phyloP scores from a whole-genome alignment of 1,140 invertebrate species.

The Hyphantria cunea region DNA sequence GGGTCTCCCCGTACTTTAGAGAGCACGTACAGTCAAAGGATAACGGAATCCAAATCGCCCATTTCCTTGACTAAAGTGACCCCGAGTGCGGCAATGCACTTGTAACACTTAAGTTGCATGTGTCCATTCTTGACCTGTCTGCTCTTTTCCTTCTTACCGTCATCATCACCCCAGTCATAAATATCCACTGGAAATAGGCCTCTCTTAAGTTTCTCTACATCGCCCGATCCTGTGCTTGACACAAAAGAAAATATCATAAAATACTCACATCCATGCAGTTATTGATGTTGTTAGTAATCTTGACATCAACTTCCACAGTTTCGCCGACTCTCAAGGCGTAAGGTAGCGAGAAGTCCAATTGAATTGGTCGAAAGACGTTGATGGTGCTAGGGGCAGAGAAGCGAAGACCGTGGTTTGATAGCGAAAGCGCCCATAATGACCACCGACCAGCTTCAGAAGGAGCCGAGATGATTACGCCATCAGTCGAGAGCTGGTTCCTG shows the following conservation, averaged over 20 bases:
- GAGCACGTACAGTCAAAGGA: no score
- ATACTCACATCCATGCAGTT: constrained; percentile 86
- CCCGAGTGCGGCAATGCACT: no score
- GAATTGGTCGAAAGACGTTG: constrained; percentile 83
- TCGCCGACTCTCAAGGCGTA: constrained; percentile 83
- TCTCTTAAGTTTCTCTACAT: no score
- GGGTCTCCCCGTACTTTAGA: no score
- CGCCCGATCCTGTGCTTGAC: no score
- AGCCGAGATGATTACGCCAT: constrained; percentile 80
- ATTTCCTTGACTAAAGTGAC: no score
- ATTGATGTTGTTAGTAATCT: constrained; percentile 85
- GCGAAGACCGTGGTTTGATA: constrained; percentile 79
- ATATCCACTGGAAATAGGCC: no score
- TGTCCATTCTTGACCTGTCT: no score
- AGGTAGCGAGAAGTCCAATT: constrained; percentile 83
- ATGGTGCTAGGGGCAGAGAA: constrained; percentile 82
- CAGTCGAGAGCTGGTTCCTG: constrained; percentile 73
- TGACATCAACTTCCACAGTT: constrained; percentile 84
- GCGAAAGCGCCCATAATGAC: constrained; percentile 83
- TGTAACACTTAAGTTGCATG: no score
- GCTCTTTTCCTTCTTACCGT: no score
- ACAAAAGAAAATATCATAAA: neutral
- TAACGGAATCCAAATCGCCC: no score
- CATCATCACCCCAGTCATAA: no score
- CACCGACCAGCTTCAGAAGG: constrained; percentile 83